Conservation (phyloP, 2,888 invertebrate genomes). For the Tenthredo amoena region DNA sequence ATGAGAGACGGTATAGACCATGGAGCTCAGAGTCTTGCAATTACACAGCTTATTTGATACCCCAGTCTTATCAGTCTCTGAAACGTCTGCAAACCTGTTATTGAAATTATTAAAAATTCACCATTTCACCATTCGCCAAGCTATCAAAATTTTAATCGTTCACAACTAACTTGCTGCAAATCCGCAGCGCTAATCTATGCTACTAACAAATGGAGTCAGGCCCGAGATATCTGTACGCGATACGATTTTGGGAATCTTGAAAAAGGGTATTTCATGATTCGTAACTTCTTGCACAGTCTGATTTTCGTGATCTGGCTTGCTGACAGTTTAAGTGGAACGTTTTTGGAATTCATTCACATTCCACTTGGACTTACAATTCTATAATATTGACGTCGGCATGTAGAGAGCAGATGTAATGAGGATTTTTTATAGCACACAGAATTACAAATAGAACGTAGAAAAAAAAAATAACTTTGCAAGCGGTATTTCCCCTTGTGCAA, state of each 20-base stretch:
- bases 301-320: too few relatives aligned
- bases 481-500: too few relatives aligned
- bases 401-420: too few relatives aligned
- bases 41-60: not conserved
- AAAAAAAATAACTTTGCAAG: too few relatives aligned
- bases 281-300: too few relatives aligned
- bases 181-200: not conserved
- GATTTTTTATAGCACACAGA: too few relatives aligned
- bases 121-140: not conserved
- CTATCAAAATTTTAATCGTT: not conserved
- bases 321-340: too few relatives aligned
- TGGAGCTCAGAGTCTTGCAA: not conserved
- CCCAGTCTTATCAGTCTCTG: not conserved
- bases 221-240: not conserved
- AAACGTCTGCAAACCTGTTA: not conserved
- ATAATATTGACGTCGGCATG: too few relatives aligned
- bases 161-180: not conserved
- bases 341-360: too few relatives aligned
- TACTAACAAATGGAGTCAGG: not conserved
- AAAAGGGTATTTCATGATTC: too few relatives aligned
- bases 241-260: not conserved
- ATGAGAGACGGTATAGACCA: not conserved
- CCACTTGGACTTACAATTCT: too few relatives aligned
- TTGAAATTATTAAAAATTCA: not conserved
- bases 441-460: too few relatives aligned